These are phyloP conservation scores for Elysia crispata DNA, from an alignment of 2,888 invertebrate species.

Conservation along the genomic window DNA sequence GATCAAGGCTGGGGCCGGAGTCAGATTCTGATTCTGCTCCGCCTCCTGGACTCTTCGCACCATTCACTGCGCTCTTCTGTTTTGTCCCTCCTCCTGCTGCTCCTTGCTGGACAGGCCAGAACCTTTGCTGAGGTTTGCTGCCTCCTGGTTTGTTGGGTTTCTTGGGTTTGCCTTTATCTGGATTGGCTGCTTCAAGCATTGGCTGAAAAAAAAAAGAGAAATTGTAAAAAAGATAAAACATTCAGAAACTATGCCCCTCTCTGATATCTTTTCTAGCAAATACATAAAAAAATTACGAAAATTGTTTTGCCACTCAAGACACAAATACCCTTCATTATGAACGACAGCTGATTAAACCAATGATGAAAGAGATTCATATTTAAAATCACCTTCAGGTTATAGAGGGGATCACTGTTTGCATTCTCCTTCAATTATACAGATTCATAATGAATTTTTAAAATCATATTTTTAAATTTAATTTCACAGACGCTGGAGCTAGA, in stretches of 20 bases:
- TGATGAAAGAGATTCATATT: no score
- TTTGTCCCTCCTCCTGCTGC: constrained; percentile 39
- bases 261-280: neutral
- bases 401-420: no score
- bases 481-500: no score
- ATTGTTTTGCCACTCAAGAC: neutral
- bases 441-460: no score
- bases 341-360: no score
- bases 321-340: no score
- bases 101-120: constrained; percentile 85
- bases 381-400: no score
- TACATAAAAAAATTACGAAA: neutral
- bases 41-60: neutral
- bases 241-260: neutral
- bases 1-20: neutral
- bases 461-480: no score
- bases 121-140: constrained; percentile 82
- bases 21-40: neutral
- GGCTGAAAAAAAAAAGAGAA: constrained; percentile 82
- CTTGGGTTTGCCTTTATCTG: constrained; percentile 69
- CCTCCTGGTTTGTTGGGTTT: constrained; percentile 78
- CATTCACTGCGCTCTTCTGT: neutral
- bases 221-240: neutral
- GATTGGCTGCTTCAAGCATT: constrained; percentile 84
- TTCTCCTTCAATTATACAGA: no score